A percentile compares a stretch with the other conserved stretches of the same genome.
These are phyloP conservation scores for Trisateles emortualis DNA, from an alignment of 2,888 invertebrate genomes.

Conservation along the genomic window DNA sequence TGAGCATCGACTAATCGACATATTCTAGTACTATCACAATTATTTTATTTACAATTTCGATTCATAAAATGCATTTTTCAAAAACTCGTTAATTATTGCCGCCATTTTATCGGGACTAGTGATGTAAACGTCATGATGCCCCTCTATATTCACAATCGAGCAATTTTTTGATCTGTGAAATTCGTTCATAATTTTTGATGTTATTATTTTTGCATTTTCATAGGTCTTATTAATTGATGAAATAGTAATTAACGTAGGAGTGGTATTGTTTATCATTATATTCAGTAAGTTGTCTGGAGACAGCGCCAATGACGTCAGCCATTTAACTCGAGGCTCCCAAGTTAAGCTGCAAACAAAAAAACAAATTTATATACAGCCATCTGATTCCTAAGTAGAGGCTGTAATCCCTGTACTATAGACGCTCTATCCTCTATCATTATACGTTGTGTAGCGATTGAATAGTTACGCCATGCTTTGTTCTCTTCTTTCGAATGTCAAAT, in stretches of 20 bases:
- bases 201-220: background rate
- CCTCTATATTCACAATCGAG: background rate
- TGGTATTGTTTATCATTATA: background rate
- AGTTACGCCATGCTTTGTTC: no score
- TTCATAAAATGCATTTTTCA: constrained; percentile 1
- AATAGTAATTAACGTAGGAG: background rate
- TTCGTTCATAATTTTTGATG: background rate
- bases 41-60: background rate
- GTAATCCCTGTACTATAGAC: no score
- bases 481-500: no score
- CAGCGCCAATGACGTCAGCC: background rate
- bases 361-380: no score
- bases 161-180: background rate
- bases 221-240: background rate
- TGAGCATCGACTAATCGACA: no score
- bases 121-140: constrained; percentile 6
- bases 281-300: background rate
- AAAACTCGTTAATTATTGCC: background rate
- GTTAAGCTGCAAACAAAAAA: constrained; percentile 3
- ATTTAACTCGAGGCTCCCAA: constrained; percentile 4
- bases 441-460: no score
- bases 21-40: background rate
- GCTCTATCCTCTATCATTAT: no score
- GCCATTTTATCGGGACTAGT: constrained; percentile 6
- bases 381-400: no score